Base-by-base conservation (phyloP, 2,797 vertebrate species). In the Numenius phaeopus region DNA sequence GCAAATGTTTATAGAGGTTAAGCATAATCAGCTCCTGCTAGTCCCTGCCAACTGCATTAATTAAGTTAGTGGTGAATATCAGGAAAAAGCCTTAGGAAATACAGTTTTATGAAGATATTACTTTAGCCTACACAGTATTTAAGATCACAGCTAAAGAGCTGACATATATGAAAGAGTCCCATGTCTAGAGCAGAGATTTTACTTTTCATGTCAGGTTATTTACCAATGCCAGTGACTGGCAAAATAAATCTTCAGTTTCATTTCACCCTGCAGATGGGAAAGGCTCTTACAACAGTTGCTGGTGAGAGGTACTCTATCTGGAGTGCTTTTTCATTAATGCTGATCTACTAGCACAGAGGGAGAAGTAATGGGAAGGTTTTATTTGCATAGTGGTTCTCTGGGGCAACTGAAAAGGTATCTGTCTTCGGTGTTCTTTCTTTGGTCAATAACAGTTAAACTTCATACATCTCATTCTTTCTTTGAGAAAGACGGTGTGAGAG, bases 1-100 rank as follows among this genome's bases (percentile, higher is more conserved):
- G 69, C 39, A 69, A 92, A 84, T 54, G 59, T 87, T 95, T 78
- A 66, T 8, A 30, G 69, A 94, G 71, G 87, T 95, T 85, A 96
- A 90, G 46, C 30, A 57, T 24, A 40, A 81, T 62, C n/a, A 67
- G 52, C 57, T 77, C n/a, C 65, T 0, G 3, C 23, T 58, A 30
- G 21, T 55, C 30, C 15, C 27, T 58, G 29, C n/a, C 83, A 93
- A 92, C n/a, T 71, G 54, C 14, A 6, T 78, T 88, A 79, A 79
- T 89, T 67, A 61, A 37, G 27, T 40, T 40, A 70, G 59, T 66
- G 50, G 27, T 67, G 21, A 89, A 8, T n/a, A 61, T 29, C 47
- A 24, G 37, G 34, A 47, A 80, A 39, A 67, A 84, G 62, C 66
- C 44, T 70, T 52, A 80, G 66, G 67, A 94, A 70, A 16, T 54